These are phyloP conservation scores for Lutjanus campechanus DNA, from an alignment of 2,797 vertebrate species.

Conservation along the genomic window DNA sequence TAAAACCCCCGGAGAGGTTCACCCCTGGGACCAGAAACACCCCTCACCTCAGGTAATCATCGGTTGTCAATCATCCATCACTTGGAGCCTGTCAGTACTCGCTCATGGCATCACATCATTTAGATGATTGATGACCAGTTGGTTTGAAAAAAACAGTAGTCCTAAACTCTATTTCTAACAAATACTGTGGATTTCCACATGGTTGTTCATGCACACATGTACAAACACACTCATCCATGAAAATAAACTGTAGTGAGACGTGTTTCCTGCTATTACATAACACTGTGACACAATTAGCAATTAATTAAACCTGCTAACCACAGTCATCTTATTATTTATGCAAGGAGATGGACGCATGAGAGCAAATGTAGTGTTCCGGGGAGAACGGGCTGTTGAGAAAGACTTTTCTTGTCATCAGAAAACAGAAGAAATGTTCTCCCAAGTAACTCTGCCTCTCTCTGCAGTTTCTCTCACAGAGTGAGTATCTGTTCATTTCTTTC, in stretches of 20 bases:
- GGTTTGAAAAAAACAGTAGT: constrained; percentile 24
- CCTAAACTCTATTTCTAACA: constrained; percentile 36
- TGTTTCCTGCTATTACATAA: neutral
- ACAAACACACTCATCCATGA: neutral
- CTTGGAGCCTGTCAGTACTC: constrained; percentile 55
- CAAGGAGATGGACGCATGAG: neutral
- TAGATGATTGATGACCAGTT: constrained; percentile 74
- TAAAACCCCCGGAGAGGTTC: constrained; percentile 58
- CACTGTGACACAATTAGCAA: constrained; percentile 10
- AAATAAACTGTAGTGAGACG: neutral
- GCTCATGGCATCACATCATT: constrained; percentile 51
- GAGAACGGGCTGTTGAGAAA: neutral
- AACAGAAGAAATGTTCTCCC: constrained; percentile 22
- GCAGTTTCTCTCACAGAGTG: neutral
- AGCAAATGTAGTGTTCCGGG: neutral
- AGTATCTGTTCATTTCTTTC: constrained; percentile 2
- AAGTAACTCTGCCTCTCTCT: constrained; percentile 10
- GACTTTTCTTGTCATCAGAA: constrained; percentile 20
- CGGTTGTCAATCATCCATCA: constrained; percentile 77
- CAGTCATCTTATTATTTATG: neutral
- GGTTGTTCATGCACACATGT: neutral
- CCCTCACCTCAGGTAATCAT: constrained; percentile 73
- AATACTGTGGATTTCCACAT: constrained; percentile 14
- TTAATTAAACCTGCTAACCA: constrained; percentile 5
- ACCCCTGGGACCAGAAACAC: constrained; percentile 52